Base-by-base conservation (phyloP, 2,113 vertebrate genomes). In the Pipra filicauda region DNA sequence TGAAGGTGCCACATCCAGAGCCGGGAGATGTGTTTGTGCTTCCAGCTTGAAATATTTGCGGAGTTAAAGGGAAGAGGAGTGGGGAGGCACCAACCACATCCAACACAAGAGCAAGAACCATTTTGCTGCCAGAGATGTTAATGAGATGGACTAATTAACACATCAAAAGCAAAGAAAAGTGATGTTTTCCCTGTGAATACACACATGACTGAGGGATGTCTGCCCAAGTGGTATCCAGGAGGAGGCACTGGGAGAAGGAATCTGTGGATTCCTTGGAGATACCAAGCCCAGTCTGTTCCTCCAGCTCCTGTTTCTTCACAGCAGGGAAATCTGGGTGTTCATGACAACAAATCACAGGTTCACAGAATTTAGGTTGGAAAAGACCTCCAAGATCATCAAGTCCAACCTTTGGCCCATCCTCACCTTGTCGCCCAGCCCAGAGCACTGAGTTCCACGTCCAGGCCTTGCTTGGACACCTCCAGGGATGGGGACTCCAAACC, bases 91-190 rank as follows among this genome's bases (percentile, higher is more conserved):
- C 8, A 59, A 69, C 92, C 90, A 94, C 77, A 89, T 91, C 92
- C 87, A 85, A 89, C 48, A 87, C 18, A 7, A 13, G 16, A 37
- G 52, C 22, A 49, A 75, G 76, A 72, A 22, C 9, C 41, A 31
- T 17, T 76, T 66, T 48, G 41, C 72, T 85, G 67, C 33, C 30
- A 6, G 31, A 33, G 72, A 35, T 64, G 46, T 72, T 89, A 41
- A 33, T 30, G 58, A 83, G 54, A 51, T 57, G 35, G 65, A 57
- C 48, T 57, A 85, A 69, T 15, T 49, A 81, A 85, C 52, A 67
- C 85, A 91, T 85, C 88, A 91, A 75, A 96, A 81, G 69, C 51
- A 37, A 87, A 73, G 33, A 54, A 87, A 91, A 41, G 72, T 43
- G 52, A 17, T 33, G 62, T 58, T 85, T 87, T 78, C 27, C 23